Conservation (phyloP, 2,797 vertebrate genomes). For the Florisuga fusca region DNA sequence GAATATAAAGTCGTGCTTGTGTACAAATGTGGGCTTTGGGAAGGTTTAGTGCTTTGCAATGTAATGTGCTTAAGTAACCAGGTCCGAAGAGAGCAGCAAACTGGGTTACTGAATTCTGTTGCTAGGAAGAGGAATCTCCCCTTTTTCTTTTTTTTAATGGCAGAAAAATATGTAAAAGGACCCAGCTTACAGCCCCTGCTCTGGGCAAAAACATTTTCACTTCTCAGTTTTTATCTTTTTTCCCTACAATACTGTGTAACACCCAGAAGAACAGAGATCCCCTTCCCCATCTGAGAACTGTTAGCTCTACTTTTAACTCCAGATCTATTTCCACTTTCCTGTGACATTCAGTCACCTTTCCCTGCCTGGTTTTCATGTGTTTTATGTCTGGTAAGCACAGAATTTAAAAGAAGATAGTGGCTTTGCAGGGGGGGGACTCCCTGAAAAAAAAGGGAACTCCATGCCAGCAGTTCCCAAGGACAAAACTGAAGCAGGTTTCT, state of each 20-base stretch:
- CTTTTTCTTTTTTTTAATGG: not conserved
- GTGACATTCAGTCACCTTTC: not conserved
- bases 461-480: rapidly evolving
- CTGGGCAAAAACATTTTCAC: not conserved
- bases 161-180: not conserved
- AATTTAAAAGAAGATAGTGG: not conserved
- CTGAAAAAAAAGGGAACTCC: not conserved
- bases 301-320: not conserved
- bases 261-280: not conserved
- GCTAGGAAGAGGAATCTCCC: not conserved
- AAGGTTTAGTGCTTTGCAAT: not conserved
- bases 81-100: not conserved
- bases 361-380: not conserved
- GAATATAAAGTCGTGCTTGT: not conserved
- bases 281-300: not conserved
- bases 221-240: not conserved
- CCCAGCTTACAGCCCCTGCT: not conserved
- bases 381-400: not conserved
- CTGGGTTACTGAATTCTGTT: not conserved
- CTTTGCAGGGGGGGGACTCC: rapidly evolving
- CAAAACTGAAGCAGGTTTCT: not conserved
- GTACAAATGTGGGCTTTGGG: not conserved
- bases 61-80: not conserved
- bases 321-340: not conserved
- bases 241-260: not conserved